These are phyloP conservation scores for Pediacus dermestoides DNA, from an alignment of 2,888 invertebrate genomes.

Conservation along the genomic window DNA sequence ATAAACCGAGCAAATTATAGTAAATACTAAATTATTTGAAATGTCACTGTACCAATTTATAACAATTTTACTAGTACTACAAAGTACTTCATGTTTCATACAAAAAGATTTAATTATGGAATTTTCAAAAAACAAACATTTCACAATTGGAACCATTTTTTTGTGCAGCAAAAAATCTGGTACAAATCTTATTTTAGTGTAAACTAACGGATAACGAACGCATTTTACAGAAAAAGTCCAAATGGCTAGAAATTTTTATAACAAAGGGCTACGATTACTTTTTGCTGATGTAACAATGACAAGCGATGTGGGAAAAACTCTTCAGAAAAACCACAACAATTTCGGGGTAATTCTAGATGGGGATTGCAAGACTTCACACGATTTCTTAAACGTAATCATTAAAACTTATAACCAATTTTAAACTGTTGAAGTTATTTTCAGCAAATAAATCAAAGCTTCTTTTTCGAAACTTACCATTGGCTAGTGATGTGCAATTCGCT, in stretches of 20 bases:
- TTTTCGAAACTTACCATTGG: slow-evolving; percentile 46
- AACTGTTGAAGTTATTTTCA: slow-evolving; percentile 17
- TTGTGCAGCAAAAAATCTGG: too few species aligned
- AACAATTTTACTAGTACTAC: too few species aligned
- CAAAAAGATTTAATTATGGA: neutral
- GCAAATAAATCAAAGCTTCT: slow-evolving; percentile 24
- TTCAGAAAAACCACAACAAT: slow-evolving; percentile 1
- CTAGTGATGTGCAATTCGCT: slow-evolving; percentile 41
- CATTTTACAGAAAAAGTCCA: neutral
- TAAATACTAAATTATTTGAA: too few species aligned
- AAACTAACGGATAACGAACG: neutral
- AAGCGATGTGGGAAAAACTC: too few species aligned
- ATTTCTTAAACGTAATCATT: neutral
- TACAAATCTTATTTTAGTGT: neutral
- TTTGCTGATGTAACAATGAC: too few species aligned
- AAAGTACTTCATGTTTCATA: neutral
- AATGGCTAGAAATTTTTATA: too few species aligned
- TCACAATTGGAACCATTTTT: neutral
- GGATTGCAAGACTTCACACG: neutral
- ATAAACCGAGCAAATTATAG: too few species aligned
- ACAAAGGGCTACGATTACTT: too few species aligned
- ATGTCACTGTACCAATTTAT: too few species aligned
- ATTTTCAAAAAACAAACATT: neutral
- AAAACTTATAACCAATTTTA: neutral
- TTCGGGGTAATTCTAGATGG: slow-evolving; percentile 5